phyloP scores from a whole-genome alignment of 2,888 invertebrate genomes.

The Arrhopalites spinosus region DNA sequence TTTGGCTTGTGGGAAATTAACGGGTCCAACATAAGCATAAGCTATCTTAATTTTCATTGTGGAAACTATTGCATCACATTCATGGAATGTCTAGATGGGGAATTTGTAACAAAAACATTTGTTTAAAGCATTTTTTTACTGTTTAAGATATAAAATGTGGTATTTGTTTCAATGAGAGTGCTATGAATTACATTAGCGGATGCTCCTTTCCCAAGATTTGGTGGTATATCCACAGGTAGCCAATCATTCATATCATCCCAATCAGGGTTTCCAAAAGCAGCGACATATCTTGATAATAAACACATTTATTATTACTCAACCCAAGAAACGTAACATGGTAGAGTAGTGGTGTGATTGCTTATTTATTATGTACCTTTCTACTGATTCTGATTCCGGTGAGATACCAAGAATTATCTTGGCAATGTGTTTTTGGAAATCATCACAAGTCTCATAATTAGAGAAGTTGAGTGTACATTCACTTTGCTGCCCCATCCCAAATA shows the following conservation, averaged over 20 bases:
- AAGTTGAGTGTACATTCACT: conserved; percentile 25
- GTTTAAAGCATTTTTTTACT: too few species aligned
- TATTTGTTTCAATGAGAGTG: too few species aligned
- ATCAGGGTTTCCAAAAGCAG: conserved; percentile 63
- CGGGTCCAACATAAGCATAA: conserved; percentile 62
- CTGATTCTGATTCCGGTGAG: not conserved
- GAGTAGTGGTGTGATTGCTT: too few species aligned
- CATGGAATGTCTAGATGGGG: conserved; percentile 26
- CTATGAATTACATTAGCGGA: not conserved
- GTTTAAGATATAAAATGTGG: too few species aligned
- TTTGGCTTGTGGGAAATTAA: conserved; percentile 62
- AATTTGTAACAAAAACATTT: too few species aligned
- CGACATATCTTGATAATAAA: conserved; percentile 24
- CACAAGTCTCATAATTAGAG: conserved; percentile 56
- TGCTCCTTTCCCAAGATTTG: conserved; percentile 43
- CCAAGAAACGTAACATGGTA: too few species aligned
- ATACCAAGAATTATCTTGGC: conserved; percentile 56
- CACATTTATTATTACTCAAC: too few species aligned
- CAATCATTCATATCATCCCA: conserved; percentile 22
- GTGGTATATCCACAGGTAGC: conserved; percentile 13
- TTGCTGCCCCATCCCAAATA: conserved; percentile 23
- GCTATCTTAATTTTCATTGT: conserved; percentile 60
- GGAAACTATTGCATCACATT: conserved; percentile 60
- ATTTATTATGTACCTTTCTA: conserved; percentile 4
- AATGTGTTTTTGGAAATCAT: conserved; percentile 58